phyloP scores from a whole-genome alignment of 2,888 invertebrate species.

The Noctua janthina region DNA sequence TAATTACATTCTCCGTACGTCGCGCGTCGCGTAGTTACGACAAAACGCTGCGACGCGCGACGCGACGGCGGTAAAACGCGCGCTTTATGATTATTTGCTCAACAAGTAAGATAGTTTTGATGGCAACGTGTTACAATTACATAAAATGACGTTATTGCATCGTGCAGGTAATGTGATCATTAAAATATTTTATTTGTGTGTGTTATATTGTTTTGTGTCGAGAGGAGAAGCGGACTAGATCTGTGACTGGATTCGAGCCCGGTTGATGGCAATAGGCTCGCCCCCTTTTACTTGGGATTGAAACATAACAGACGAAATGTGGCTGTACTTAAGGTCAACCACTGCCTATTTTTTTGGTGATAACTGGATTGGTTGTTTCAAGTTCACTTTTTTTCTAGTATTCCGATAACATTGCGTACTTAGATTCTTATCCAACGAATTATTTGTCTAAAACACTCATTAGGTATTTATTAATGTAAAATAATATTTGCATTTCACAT shows the following conservation, averaged over 20 bases:
- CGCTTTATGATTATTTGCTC: slow-evolving; percentile 84
- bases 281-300: background rate
- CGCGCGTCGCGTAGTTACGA: slow-evolving; percentile 60
- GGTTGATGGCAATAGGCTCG: background rate
- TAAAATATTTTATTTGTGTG: slow-evolving; percentile 48
- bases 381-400: background rate
- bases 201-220: background rate
- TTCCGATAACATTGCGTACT: background rate
- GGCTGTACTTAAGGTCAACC: background rate
- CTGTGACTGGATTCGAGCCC: background rate
- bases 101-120: slow-evolving; percentile 78
- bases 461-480: no score
- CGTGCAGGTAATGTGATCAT: slow-evolving; percentile 57
- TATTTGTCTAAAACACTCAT: no score
- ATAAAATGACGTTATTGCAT: slow-evolving; percentile 60
- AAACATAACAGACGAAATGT: background rate
- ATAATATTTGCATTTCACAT: no score
- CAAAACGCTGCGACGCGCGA: slow-evolving; percentile 65
- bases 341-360: background rate
- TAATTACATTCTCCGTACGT: slow-evolving; percentile 69
- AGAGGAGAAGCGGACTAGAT: background rate
- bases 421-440: background rate
- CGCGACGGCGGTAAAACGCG: slow-evolving; percentile 61
- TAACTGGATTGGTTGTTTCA: background rate
- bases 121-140: slow-evolving; percentile 64